These are phyloP conservation scores for Anastrepha ludens DNA, from an alignment of 1,140 invertebrate genomes.

Conservation along the genomic window DNA sequence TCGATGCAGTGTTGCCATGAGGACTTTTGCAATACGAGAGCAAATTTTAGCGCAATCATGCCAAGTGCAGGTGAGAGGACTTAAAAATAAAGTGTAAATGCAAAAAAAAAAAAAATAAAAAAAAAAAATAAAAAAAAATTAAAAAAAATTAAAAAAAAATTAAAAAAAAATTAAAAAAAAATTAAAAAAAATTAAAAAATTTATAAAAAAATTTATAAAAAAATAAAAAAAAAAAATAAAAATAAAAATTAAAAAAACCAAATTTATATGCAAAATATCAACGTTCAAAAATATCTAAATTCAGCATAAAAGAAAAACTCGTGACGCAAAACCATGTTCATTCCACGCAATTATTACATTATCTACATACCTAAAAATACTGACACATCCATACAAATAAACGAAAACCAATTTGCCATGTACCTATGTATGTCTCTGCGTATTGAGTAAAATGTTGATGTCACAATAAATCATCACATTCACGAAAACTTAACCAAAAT, in stretches of 20 bases:
- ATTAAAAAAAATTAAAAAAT: background rate
- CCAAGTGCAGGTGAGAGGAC: slow-evolving; percentile 67
- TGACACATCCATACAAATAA: background rate
- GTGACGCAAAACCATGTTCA: slow-evolving; percentile 42
- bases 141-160: background rate
- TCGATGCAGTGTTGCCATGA: slow-evolving; percentile 76
- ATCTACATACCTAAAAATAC: background rate
- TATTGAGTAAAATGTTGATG: background rate
- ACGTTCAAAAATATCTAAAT: slow-evolving; percentile 2
- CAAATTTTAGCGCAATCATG: slow-evolving; percentile 67
- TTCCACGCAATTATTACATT: background rate
- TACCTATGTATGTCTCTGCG: background rate
- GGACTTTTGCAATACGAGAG: slow-evolving; percentile 80
- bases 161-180: background rate
- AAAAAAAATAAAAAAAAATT: too few species aligned
- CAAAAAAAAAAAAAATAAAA: background rate
- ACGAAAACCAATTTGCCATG: slow-evolving; percentile 12
- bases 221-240: background rate
- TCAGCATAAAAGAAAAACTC: background rate
- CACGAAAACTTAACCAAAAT: background rate
- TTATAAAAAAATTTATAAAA: too few species aligned
- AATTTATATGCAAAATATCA: background rate
- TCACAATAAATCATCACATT: background rate
- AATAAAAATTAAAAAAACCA: background rate
- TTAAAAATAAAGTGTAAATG: background rate